Percentiles rank a stretch among this genome's conserved stretches.
Conservation (phyloP, 1,140 invertebrate genomes). For the Venustaconcha ellipsiformis region DNA sequence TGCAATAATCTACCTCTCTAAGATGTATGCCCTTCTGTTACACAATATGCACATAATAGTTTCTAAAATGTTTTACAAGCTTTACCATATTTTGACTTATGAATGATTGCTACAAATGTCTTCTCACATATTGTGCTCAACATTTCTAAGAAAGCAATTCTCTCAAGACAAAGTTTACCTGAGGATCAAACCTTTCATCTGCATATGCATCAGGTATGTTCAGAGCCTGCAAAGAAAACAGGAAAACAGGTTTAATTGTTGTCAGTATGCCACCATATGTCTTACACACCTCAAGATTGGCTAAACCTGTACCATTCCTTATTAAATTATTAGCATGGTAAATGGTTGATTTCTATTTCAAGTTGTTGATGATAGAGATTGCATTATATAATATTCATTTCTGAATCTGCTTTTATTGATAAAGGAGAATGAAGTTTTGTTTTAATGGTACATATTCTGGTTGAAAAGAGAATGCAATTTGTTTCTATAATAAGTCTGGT, state of each 20-base stretch:
- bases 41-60: not conserved
- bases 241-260: not conserved
- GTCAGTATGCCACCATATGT: too few species aligned
- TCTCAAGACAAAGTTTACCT: slow-evolving; percentile 49
- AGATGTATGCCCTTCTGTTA: not conserved
- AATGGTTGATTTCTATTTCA: too few species aligned
- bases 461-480: too few species aligned
- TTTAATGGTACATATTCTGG: too few species aligned
- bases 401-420: too few species aligned
- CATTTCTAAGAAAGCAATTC: not conserved
- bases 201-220: slow-evolving; percentile 97
- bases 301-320: too few species aligned
- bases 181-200: slow-evolving; percentile 74
- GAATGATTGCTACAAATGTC: not conserved
- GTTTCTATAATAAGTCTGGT: too few species aligned
- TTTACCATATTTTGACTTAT: not conserved
- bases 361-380: too few species aligned
- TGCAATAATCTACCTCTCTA: not conserved
- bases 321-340: too few species aligned
- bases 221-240: slow-evolving; percentile 74
- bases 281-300: too few species aligned
- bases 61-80: not conserved
- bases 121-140: not conserved
- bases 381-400: too few species aligned
- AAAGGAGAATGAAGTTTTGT: too few species aligned